phyloP scores from a whole-genome alignment of 1,140 invertebrate genomes.

The Caerostris darwini region DNA sequence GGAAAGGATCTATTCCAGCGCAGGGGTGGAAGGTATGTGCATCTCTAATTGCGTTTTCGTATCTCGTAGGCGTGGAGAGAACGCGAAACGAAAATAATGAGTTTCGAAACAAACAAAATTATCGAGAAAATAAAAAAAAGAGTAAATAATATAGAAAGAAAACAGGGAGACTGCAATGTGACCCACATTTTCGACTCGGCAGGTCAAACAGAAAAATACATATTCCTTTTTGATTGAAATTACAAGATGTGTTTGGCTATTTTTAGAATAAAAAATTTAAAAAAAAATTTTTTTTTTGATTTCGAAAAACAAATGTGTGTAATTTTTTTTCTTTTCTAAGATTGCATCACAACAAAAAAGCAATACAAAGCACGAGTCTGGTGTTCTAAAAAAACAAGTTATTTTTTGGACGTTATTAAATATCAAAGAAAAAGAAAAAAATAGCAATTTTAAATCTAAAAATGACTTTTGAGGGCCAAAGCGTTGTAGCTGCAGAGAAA shows the following conservation, averaged over 20 bases:
- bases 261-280: not conserved
- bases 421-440: too few relatives aligned
- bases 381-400: too few relatives aligned
- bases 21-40: constrained; percentile 51
- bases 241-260: not conserved
- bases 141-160: constrained; percentile 6
- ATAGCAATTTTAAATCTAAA: too few relatives aligned
- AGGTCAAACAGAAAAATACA: not conserved
- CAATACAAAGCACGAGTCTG: not conserved
- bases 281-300: not conserved
- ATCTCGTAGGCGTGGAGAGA: constrained; percentile 52
- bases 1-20: constrained; percentile 28
- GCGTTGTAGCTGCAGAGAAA: too few relatives aligned
- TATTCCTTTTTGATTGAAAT: not conserved
- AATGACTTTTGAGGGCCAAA: too few relatives aligned
- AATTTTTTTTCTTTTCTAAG: not conserved
- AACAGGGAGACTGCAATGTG: not conserved
- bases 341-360: not conserved
- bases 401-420: too few relatives aligned
- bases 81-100: constrained; percentile 72
- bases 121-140: not conserved
- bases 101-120: constrained; percentile 67
- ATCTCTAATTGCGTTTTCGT: constrained; percentile 66
- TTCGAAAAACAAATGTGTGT: not conserved
- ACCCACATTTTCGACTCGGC: constrained; percentile 3